Conservation (phyloP, 2,797 vertebrate genomes). For the Triplophysa yarkandensis region DNA sequence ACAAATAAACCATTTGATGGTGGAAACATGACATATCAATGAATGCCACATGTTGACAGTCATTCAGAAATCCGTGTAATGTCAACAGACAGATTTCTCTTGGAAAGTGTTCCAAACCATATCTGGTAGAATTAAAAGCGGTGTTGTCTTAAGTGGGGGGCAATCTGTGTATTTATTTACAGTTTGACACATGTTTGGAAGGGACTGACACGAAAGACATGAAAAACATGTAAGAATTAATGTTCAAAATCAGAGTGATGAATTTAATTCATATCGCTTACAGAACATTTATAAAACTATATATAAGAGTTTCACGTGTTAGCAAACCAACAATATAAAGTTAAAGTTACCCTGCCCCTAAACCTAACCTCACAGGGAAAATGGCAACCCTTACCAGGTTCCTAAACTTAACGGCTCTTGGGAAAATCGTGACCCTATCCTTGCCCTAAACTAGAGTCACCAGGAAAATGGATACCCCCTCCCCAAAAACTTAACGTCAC, state of each 20-base stretch:
- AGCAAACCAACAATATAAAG: too few relatives aligned
- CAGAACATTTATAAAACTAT: too few relatives aligned
- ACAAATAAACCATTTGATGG: conserved; percentile 23
- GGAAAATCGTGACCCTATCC: too few relatives aligned
- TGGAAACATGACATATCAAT: conserved; percentile 29
- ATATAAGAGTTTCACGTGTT: too few relatives aligned
- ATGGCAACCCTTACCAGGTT: too few relatives aligned
- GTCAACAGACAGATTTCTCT: conserved; percentile 18
- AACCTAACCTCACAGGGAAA: too few relatives aligned
- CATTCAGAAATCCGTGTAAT: conserved; percentile 14
- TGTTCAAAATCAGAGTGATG: background rate
- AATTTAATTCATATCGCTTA: too few relatives aligned
- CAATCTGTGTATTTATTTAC: background rate
- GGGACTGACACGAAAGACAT: background rate
- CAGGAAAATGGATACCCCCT: too few relatives aligned
- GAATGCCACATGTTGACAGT: conserved; percentile 32
- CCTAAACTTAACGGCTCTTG: too few relatives aligned
- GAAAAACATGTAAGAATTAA: background rate
- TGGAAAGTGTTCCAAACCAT: background rate
- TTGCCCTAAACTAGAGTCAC: too few relatives aligned
- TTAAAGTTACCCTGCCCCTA: too few relatives aligned
- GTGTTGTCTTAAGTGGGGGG: background rate
- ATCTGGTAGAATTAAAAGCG: background rate
- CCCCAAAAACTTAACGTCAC: too few relatives aligned
- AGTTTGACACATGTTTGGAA: background rate